Conservation (phyloP, 2,113 vertebrate species). For the Bathybates hornii region DNA sequence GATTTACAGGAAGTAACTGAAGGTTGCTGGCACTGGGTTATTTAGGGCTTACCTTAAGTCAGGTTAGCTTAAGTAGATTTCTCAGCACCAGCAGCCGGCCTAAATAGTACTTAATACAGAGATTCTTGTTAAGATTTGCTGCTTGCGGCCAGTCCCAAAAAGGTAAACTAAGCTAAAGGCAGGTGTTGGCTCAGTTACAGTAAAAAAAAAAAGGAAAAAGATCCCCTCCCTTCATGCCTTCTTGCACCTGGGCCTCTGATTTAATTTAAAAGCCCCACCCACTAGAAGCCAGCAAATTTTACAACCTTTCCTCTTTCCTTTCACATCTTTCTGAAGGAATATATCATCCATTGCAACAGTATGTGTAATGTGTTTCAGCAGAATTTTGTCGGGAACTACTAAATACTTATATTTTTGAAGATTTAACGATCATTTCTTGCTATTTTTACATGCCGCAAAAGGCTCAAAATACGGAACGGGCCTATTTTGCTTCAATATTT, state of each 20-base stretch:
- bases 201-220: accelerated
- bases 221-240: neutral
- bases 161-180: neutral
- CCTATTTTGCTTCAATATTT: neutral
- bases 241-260: neutral
- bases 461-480: neutral
- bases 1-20: neutral
- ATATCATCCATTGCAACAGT: neutral
- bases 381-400: neutral
- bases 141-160: neutral
- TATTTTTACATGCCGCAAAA: neutral
- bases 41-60: neutral
- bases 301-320: neutral
- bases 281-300: neutral
- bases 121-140: neutral
- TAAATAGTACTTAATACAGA: neutral
- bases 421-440: neutral
- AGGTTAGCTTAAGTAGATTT: neutral
- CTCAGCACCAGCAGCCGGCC: neutral
- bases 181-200: neutral
- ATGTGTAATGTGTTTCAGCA: neutral
- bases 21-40: neutral
- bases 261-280: neutral
- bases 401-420: neutral
- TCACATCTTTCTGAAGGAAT: neutral